These are phyloP conservation scores for Hycleus phaleratus DNA, from an alignment of 1,140 invertebrate genomes.

Conservation along the genomic window DNA sequence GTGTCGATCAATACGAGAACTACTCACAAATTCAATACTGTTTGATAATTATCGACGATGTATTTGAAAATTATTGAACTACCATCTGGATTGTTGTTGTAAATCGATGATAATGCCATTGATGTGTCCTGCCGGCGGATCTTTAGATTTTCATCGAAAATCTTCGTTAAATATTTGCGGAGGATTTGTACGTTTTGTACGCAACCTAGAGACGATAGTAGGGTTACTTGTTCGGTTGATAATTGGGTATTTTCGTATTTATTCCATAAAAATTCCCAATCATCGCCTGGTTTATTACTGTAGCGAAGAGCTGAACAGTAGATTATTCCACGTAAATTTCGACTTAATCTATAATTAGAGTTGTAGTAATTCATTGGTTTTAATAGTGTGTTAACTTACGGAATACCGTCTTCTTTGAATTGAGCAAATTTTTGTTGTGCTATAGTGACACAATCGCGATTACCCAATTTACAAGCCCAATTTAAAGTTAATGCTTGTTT, in stretches of 20 bases:
- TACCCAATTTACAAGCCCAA: constrained; percentile 47
- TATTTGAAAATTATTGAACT: too few species aligned
- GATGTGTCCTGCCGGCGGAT: not conserved
- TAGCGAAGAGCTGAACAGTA: constrained; percentile 48
- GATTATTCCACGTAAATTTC: constrained; percentile 49
- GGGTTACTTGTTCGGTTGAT: constrained; percentile 46
- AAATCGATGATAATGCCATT: not conserved
- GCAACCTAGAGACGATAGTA: constrained; percentile 51
- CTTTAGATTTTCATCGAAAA: not conserved
- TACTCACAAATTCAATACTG: too few species aligned
- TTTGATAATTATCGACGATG: too few species aligned
- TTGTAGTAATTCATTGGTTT: not conserved
- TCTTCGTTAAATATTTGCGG: constrained; percentile 11
- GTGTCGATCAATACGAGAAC: too few species aligned
- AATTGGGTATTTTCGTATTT: constrained; percentile 43
- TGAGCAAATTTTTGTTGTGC: constrained; percentile 29
- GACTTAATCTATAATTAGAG: constrained; percentile 37
- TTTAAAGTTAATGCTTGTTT: constrained; percentile 40
- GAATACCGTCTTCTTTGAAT: not conserved
- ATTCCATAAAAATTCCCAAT: constrained; percentile 46
- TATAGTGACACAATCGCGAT: constrained; percentile 41
- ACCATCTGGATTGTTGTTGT: not conserved
- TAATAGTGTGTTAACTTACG: too few species aligned
- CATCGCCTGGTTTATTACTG: constrained; percentile 17
- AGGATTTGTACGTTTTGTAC: constrained; percentile 41